These are phyloP conservation scores for Hippocampus abdominalis DNA, from an alignment of 2,113 vertebrate species.

Conservation along the genomic window DNA sequence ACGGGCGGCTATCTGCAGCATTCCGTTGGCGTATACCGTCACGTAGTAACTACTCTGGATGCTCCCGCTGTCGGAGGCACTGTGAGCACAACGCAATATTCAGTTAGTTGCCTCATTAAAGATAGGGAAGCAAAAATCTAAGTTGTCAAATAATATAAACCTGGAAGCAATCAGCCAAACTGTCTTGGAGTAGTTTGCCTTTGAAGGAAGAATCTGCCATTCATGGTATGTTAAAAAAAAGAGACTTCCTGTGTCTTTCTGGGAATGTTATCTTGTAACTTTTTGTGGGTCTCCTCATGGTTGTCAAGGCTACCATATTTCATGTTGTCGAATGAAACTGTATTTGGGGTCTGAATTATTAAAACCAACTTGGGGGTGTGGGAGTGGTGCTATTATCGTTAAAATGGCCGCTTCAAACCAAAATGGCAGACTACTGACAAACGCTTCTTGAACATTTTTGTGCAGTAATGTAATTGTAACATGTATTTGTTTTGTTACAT, in stretches of 20 bases:
- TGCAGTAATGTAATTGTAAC: no score
- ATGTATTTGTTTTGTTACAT: no score
- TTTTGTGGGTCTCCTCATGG: not conserved
- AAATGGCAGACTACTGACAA: no score
- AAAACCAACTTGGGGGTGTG: not conserved
- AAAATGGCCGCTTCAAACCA: not conserved
- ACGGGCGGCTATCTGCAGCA: fast-evolving
- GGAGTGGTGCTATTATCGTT: no score
- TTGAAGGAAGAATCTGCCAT: no score
- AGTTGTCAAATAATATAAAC: no score
- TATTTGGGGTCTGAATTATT: not conserved
- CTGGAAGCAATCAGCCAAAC: no score
- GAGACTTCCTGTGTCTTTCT: not conserved
- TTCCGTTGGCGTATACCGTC: not conserved
- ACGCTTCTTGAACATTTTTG: no score
- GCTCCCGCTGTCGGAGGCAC: slow-evolving; percentile 33
- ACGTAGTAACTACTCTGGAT: not conserved
- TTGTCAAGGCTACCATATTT: not conserved
- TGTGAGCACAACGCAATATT: slow-evolving; percentile 7
- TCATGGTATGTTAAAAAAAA: not conserved
- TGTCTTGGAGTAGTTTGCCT: no score
- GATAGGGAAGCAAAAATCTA: not conserved
- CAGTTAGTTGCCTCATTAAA: not conserved
- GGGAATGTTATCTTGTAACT: no score
- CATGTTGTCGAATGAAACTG: not conserved